phyloP scores from a whole-genome alignment of 2,797 vertebrate genomes.

The Lycodopsis pacificus region DNA sequence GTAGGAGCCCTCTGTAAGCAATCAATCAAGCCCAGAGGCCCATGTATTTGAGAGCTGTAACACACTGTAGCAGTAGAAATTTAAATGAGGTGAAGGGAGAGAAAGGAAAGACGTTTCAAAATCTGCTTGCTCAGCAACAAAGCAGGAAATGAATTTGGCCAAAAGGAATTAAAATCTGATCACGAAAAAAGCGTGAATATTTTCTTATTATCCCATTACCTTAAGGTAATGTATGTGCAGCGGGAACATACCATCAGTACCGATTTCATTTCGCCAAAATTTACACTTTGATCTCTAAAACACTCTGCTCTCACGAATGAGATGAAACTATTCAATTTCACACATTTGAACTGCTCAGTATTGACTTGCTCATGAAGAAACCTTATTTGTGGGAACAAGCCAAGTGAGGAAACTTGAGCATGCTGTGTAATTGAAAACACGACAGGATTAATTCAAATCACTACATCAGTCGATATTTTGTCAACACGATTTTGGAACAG shows the following conservation, averaged over 20 bases:
- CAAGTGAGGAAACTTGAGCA: slow-evolving; percentile 58
- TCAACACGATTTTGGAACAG: slow-evolving; percentile 58
- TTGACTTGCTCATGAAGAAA: slow-evolving; percentile 75
- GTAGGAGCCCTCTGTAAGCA: slow-evolving; percentile 13
- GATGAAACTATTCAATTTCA: slow-evolving; percentile 85
- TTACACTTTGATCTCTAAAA: slow-evolving; percentile 79
- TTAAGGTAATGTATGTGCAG: slow-evolving; percentile 60
- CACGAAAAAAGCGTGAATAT: slow-evolving; percentile 46
- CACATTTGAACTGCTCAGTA: slow-evolving; percentile 73
- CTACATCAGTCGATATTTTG: slow-evolving; percentile 50
- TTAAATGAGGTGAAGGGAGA: slow-evolving; percentile 29
- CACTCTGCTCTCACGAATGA: slow-evolving; percentile 66
- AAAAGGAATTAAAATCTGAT: slow-evolving; percentile 70
- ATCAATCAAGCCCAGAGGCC: slow-evolving; percentile 1
- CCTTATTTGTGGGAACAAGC: slow-evolving; percentile 63
- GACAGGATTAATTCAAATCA: slow-evolving; percentile 68
- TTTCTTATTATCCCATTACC: slow-evolving; percentile 61
- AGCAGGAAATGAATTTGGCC: slow-evolving; percentile 44
- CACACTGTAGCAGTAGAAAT: slow-evolving; percentile 4
- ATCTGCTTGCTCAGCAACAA: slow-evolving; percentile 52
- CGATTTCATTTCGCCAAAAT: slow-evolving; percentile 69
- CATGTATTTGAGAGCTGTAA: slow-evolving; percentile 26
- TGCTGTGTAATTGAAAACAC: slow-evolving; percentile 69
- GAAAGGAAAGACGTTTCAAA: slow-evolving; percentile 41
- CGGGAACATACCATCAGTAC: slow-evolving; percentile 16